Base-by-base conservation (phyloP, 2,888 invertebrate genomes). In the Erannis defoliaria region DNA sequence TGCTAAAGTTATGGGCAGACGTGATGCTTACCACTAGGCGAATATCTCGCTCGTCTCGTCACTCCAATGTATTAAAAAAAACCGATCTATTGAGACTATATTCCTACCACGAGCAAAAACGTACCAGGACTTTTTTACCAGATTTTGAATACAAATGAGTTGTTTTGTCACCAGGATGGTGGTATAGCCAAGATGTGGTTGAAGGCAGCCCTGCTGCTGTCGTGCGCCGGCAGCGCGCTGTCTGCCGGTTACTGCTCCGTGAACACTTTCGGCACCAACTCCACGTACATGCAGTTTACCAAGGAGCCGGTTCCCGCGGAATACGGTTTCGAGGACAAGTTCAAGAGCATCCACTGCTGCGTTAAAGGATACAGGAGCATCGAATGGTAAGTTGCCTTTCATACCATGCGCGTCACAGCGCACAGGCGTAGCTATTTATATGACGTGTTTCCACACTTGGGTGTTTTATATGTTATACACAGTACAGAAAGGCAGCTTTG, bases 341-440 rank as follows among this genome's bases (percentile, higher is more conserved):
- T 96, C 89, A 96, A 96, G 83, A 96, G 95, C 66, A 94, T 96
- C 45, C 96, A 96, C 81, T 96, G 96, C 86, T 96, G 96, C 81
- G 95, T 96, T 55, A 95, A 95, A 76, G 96, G 96, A 66, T 96
- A 96, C 81, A 90, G 96, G 65, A 96, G 96, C 83, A 96, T 96
- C 72, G 96, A 96, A 93, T 96, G 96, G 96, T 96, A 76, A 95
- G 95, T 94, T 14, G 5, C n/a, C 14, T 33, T 16, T 38, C 8
- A 12, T 14, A n/a, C 6, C 9, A 21, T 26, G 8, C 6, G 9
- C 1, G 9, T 18, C 1, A 18, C 16, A 16, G 16, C 18, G 16
- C 1, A 18, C n/a, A 37, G 21, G 35, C 14, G 4, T 35, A 14
- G 37, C 23, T 45, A 45, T 18, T 2, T 37, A 2, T 2, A n/a